A percentile compares a stretch with the other conserved stretches of the same genome.
Evolutionary conservation across 2,888 invertebrate genomes (phyloP).

Genomic region (Agrotis puta): DNA sequence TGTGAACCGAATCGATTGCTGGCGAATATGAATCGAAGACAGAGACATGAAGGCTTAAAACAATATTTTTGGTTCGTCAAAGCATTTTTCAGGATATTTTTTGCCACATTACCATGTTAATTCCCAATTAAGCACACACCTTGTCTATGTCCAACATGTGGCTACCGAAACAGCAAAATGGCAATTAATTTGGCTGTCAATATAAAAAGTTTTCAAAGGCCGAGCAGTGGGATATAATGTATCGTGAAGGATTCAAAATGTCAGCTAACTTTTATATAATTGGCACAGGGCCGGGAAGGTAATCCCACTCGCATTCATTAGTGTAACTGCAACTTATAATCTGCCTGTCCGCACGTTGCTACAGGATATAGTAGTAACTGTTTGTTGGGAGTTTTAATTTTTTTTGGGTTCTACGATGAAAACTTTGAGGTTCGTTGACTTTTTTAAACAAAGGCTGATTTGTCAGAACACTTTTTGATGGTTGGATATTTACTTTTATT

Average conservation of each 20-base stretch:
- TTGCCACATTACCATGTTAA: neutral
- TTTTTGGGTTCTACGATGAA: conserved; percentile 1
- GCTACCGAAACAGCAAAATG: conserved; percentile 16
- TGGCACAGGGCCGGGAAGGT: conserved; percentile 71
- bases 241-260: conserved; percentile 77
- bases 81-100: neutral
- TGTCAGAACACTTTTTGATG: too few species aligned
- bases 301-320: conserved; percentile 84
- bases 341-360: conserved; percentile 65
- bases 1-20: too few species aligned
- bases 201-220: conserved; percentile 52
- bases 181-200: conserved; percentile 51
- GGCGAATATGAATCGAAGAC: too few species aligned
- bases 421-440: conserved; percentile 21
- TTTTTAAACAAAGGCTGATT: neutral
- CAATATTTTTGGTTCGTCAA: neutral
- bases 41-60: neutral
- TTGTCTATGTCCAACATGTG: conserved; percentile 8
- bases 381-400: conserved; percentile 32
- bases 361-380: conserved; percentile 38
- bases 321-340: conserved; percentile 83
- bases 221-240: conserved; percentile 66
- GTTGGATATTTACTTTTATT: too few species aligned
- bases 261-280: conserved; percentile 81
- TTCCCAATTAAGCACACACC: conserved; percentile 11